Evolutionary conservation across 2,888 invertebrate species (phyloP).

Genomic region (Rhopalosiphum nymphaeae): DNA sequence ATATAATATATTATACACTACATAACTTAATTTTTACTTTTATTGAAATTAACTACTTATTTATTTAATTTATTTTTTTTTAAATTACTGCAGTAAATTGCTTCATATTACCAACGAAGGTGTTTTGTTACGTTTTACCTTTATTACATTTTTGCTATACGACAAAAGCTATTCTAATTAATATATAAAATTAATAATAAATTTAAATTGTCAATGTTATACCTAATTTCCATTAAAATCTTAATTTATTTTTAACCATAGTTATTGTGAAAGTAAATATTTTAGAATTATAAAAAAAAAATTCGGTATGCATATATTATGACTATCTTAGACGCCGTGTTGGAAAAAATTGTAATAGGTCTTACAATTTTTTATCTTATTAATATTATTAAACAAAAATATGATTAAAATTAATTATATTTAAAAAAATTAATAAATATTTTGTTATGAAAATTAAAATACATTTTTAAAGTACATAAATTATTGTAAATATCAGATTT

Average conservation of each 20-base stretch:
- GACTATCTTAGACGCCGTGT: background rate
- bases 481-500: background rate
- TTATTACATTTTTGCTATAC: constrained; percentile 32
- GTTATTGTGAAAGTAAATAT: background rate
- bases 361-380: background rate
- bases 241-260: background rate
- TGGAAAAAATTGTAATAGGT: background rate
- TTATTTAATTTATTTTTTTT: background rate
- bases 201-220: background rate
- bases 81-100: background rate
- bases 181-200: background rate
- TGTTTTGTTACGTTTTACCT: constrained; percentile 43
- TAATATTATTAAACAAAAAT: background rate
- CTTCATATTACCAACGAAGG: constrained; percentile 64
- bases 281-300: background rate
- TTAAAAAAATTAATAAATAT: background rate
- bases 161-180: background rate
- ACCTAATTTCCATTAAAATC: background rate
- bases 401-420: background rate
- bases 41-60: background rate
- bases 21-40: background rate
- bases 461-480: background rate
- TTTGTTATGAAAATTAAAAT: background rate
- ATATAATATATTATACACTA: background rate
- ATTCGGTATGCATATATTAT: background rate